Evolutionary conservation across 2,888 invertebrate genomes (phyloP), one percentile per base, ranked within the genome.

Genomic region (Megaustenia siamemsis): DNA sequence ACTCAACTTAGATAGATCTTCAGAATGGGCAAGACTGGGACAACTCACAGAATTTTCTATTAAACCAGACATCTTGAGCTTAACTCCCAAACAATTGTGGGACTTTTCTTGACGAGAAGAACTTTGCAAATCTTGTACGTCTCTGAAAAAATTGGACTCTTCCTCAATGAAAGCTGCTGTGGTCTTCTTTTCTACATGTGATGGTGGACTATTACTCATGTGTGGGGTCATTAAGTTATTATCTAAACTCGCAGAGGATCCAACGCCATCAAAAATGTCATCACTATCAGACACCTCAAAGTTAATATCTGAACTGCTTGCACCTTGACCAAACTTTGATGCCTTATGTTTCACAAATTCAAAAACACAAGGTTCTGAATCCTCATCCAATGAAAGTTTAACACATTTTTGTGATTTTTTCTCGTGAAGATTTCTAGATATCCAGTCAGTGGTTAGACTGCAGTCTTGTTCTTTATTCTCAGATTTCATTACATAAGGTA

Each of bases 291-390:
- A 1, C 21, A 12, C 28, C 4, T 28, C 45, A 18, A 73, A 73
- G 15, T 73, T 38, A 40, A 66, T 24, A 43, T 78, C 78, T 21
- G 63, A 49, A 43, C 66, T 66, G 28, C 78, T 78, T n/a, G 56
- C 10, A 32, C 78, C 28, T 43, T 28, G 35, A 63, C 66, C 43
- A 63, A 78, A 78, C 32, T n/a, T 78, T 38, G 60, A 66, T 43
- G 78, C 78, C 28, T n/a, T 78, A 1, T 66, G 18, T 12, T 21
- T 28, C 24, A 78, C 78, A 78, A 78, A 43, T 21, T 63, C 63
- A 60, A 78, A 76, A 35, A 56, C 10, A 2, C 66, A 43, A 8
- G 32, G 4, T 60, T 38, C 78, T 56, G 32, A n/a, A 63, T 40
- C 32, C 6, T 78, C 43, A 18, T 78, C 18, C 40, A 78, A 66